Conservation (phyloP, 64 coral and sea anemone species). For the Anthopleura sola region DNA sequence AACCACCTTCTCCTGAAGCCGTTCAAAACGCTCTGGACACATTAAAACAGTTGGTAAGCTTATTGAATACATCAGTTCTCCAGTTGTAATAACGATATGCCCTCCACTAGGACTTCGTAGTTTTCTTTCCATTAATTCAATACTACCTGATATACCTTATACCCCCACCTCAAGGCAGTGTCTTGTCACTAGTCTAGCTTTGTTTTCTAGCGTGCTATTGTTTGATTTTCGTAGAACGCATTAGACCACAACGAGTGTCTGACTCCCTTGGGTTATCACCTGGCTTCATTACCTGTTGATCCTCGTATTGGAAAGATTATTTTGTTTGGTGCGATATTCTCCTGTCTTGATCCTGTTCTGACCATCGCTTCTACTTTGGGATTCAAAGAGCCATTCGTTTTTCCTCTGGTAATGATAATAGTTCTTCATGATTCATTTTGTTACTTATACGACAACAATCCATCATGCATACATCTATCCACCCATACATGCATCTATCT, state of each 20-base stretch:
- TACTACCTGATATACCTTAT: too few relatives aligned
- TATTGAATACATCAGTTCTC: neutral
- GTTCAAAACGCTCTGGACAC: constrained; percentile 74
- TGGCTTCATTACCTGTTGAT: constrained; percentile 87
- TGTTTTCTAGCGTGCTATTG: neutral
- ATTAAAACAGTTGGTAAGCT: constrained; percentile 72
- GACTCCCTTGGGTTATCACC: constrained; percentile 86
- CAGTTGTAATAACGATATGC: too few relatives aligned
- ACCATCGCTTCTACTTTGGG: constrained; percentile 89
- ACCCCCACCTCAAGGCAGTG: too few relatives aligned
- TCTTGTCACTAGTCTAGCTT: too few relatives aligned
- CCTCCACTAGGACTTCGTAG: too few relatives aligned
- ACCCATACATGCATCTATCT: too few relatives aligned
- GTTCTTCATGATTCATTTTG: neutral
- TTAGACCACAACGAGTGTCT: constrained; percentile 77
- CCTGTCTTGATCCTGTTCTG: constrained; percentile 90
- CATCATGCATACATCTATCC: neutral
- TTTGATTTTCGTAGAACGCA: constrained; percentile 56
- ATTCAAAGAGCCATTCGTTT: constrained; percentile 94
- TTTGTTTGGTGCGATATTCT: constrained; percentile 94
- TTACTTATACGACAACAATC: too few relatives aligned
- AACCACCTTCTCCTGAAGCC: constrained; percentile 70
- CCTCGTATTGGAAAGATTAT: constrained; percentile 98
- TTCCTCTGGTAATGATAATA: constrained; percentile 64
- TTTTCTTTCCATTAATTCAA: too few relatives aligned